Base-by-base conservation (phyloP, 2,113 vertebrate genomes). In the Nasalis larvatus region DNA sequence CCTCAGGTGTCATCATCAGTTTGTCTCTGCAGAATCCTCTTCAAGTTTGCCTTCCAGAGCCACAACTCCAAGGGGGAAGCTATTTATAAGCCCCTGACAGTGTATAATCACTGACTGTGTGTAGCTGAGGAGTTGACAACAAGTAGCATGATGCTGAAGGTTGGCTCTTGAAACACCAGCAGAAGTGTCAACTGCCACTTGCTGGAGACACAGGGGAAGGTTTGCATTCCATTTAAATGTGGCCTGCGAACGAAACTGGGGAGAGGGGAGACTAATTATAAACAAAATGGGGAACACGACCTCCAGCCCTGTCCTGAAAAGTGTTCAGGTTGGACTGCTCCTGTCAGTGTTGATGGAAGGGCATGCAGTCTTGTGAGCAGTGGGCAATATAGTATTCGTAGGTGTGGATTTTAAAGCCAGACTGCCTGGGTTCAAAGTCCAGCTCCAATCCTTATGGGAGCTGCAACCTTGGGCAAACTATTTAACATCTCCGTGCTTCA, bases 41-140 rank as follows among this genome's bases (percentile, higher is more conserved):
- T 90, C 80, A 90, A 91, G 82, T 80, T 90, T 80, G 88, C 93
- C 88, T 97, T 87, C 69, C 85, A 69, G 85, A 92, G 88, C 47
- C 95, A 76, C 54, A 52, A 42, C 81, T 63, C 84, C 54, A 49
- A 94, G 60, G n/a, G 42, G 47, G 81, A 87, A 92, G 93, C 88
- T 92, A 92, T 97, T 94, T 89, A 96, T 91, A 96, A 92, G 23
- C 47, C 66, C 77, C 86, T 80, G 96, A 87, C 27, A 23, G 83
- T 12, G 32, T 21, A 2, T 96, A 95, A 89, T 95, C 95, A 58
- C 90, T n/a, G 73, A 86, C 58, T 89, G 84, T 2, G 1, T 66
- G 76, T 71, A 32, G 78, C 45, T n/a, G 63, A 80, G 63, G 69
- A 18, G 35, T 40, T 86, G 90, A 80, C 95, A 94, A 94, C 60